These are phyloP conservation scores for Arge pagana DNA, from an alignment of 2,888 invertebrate species.

Conservation along the genomic window DNA sequence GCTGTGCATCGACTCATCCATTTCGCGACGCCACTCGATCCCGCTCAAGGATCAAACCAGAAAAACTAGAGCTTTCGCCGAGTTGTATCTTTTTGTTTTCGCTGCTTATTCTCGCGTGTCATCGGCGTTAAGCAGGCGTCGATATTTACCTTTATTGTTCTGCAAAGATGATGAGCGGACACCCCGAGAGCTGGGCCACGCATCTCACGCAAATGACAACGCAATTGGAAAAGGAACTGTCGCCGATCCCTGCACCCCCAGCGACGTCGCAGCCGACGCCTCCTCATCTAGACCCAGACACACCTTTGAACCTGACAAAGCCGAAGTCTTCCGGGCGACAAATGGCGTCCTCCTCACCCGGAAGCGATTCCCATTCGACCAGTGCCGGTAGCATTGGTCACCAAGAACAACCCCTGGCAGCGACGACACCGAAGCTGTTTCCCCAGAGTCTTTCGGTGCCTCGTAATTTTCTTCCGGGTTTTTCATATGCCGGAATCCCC, in stretches of 20 bases:
- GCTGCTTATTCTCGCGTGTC: background rate
- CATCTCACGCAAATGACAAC: slow-evolving; percentile 75
- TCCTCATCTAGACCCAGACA: slow-evolving; percentile 70
- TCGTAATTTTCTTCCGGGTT: slow-evolving; percentile 62
- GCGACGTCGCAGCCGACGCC: slow-evolving; percentile 51
- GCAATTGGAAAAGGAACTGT: slow-evolving; percentile 52
- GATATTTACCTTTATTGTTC: slow-evolving; percentile 15
- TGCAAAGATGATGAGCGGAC: slow-evolving; percentile 61
- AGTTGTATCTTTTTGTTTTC: background rate
- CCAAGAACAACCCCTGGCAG: slow-evolving; percentile 63
- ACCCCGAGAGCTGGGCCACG: slow-evolving; percentile 69
- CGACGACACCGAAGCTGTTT: slow-evolving; percentile 64
- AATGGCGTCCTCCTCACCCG: slow-evolving; percentile 56
- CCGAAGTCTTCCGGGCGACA: slow-evolving; percentile 68
- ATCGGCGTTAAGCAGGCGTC: slow-evolving; percentile 24
- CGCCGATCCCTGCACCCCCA: slow-evolving; percentile 52
- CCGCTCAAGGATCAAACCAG: too few species aligned
- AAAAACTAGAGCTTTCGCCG: background rate
- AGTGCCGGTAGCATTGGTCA: slow-evolving; percentile 55
- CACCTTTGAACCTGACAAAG: slow-evolving; percentile 87
- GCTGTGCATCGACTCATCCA: too few species aligned
- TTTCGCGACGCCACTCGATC: too few species aligned
- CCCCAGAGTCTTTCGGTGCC: slow-evolving; percentile 67
- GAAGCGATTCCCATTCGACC: slow-evolving; percentile 60
- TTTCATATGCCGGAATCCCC: slow-evolving; percentile 65